Evolutionary conservation across 2,113 vertebrate species (phyloP), one percentile per base, ranked within the genome.

Genomic region (Nycticryphes semicollaris): DNA sequence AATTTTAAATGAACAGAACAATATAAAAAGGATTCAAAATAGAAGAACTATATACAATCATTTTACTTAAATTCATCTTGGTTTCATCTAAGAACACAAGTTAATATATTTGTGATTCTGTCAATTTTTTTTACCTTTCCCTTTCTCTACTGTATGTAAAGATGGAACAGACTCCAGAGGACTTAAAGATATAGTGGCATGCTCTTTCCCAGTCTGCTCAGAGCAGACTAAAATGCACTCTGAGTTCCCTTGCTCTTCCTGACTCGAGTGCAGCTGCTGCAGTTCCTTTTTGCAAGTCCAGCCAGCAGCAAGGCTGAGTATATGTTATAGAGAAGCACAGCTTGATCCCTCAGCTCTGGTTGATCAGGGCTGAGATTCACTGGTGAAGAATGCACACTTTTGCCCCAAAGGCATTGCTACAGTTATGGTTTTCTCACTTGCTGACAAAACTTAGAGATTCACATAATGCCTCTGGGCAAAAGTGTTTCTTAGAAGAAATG

Each of bases 141-240:
- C 8, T 53, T 68, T 23, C 2, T 7, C 53, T 50, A 24, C 24
- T 56, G 12, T 12, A 15, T 27, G 8, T 43, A 27, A 69, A 81
- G 45, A 7, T 19, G 2, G 14, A 37, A 5, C 4, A 82, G 54
- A 56, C 3, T 17, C 8, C 14, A 2, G 3, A 14, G 25, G n/a
- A 20, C 27, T 69, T 89, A 35, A 68, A 14, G 31, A 31, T n/a
- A 14, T 14, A 59, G 21, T 17, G 51, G 5, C 66, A 8, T 41
- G 12, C 25, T 60, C 2, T 30, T n/a, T 69, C 41, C 16, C 16
- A 39, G 33, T 9, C 30, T 51, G 27, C 21, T 59, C 68, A 41
- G 35, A 68, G 48, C 12, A 47, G 43, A 8, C 19, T 54, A 14
- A 12, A 9, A 21, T 3, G 4, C 0, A 0, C 22, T 70, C 5